Evolutionary conservation across 1,140 invertebrate genomes (phyloP).

Genomic region (Achroia grisella): DNA sequence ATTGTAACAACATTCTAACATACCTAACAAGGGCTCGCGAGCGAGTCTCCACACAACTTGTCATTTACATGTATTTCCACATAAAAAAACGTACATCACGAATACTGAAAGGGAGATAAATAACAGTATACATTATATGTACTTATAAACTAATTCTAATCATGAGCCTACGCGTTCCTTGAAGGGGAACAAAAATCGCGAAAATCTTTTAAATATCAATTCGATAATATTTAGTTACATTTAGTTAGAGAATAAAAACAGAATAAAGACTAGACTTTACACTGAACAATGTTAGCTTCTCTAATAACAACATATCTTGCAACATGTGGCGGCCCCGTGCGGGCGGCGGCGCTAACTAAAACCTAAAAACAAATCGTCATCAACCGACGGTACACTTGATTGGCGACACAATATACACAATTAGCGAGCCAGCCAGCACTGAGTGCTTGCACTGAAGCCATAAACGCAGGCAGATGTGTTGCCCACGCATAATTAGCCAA

Average conservation of each 20-base stretch:
- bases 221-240: conserved; percentile 61
- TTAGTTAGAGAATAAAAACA: conserved; percentile 65
- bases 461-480: no score
- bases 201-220: conserved; percentile 60
- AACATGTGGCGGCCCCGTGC: conserved; percentile 22
- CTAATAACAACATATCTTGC: conserved; percentile 61
- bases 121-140: conserved; percentile 67
- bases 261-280: conserved; percentile 75
- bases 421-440: conserved; percentile 35
- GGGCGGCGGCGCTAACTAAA: conserved; percentile 20
- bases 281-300: conserved; percentile 69
- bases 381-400: no score
- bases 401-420: background rate
- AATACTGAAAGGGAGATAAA: conserved; percentile 70
- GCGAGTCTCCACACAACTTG: conserved; percentile 19
- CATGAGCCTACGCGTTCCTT: conserved; percentile 55
- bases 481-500: no score
- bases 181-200: conserved; percentile 43
- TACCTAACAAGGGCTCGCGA: conserved; percentile 32
- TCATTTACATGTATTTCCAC: conserved; percentile 31
- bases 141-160: conserved; percentile 62
- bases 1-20: conserved; percentile 72
- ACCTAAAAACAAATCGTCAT: background rate
- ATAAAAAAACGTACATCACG: conserved; percentile 52
- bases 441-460: background rate